These are phyloP conservation scores for Atherinomorus stipes DNA, from an alignment of 2,113 vertebrate genomes.

Conservation along the genomic window DNA sequence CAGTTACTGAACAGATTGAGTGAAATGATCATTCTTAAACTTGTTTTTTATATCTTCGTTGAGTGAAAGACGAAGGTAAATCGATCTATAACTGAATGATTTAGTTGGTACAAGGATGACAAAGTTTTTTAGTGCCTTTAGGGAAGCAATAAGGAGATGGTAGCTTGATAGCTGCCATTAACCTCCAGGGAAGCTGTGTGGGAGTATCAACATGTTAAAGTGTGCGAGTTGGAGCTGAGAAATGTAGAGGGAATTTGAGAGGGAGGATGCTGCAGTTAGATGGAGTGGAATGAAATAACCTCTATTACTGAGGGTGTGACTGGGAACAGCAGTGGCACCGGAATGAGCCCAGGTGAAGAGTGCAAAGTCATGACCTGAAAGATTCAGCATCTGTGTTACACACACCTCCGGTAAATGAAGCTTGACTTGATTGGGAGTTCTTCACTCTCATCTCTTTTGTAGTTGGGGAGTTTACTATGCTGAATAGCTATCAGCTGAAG, in stretches of 20 bases:
- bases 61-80: too few species aligned
- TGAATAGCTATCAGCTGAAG: slow-evolving; percentile 49
- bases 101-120: too few species aligned
- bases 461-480: slow-evolving; percentile 62
- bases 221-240: slow-evolving; percentile 22
- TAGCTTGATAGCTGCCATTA: slow-evolving; percentile 50
- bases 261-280: slow-evolving; percentile 23
- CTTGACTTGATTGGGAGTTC: slow-evolving; percentile 68
- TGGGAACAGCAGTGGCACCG: slow-evolving; percentile 3
- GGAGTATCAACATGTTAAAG: slow-evolving; percentile 34
- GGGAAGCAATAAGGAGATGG: slow-evolving; percentile 22
- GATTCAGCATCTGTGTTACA: slow-evolving; percentile 8
- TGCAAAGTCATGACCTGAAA: slow-evolving; percentile 41
- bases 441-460: slow-evolving; percentile 60
- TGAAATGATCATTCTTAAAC: too few species aligned
- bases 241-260: slow-evolving; percentile 38
- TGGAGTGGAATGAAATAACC: slow-evolving; percentile 40
- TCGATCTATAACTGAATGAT: too few species aligned
- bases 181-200: slow-evolving; percentile 29
- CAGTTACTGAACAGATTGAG: too few species aligned
- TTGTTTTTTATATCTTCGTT: too few species aligned
- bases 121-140: not conserved
- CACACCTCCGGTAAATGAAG: slow-evolving; percentile 61
- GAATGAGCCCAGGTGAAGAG: slow-evolving; percentile 46
- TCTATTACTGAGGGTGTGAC: slow-evolving; percentile 34